Conservation (phyloP, 1,140 invertebrate genomes). For the Hylaeus volcanicus region DNA sequence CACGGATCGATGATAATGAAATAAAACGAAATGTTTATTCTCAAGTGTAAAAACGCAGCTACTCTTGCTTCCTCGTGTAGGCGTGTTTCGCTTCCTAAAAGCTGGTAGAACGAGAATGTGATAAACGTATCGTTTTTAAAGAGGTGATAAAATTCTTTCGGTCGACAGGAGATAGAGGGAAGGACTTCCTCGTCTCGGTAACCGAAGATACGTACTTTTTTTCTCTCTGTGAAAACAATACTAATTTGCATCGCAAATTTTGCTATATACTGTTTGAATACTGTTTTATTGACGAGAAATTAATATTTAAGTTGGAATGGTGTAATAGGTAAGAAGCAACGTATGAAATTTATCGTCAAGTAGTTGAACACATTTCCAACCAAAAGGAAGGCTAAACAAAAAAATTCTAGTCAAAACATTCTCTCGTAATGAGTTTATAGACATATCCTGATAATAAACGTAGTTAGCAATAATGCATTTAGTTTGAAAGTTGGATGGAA, state of each 20-base stretch:
- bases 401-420: too few species aligned
- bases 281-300: too few species aligned
- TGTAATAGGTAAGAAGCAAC: too few species aligned
- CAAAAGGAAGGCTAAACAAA: too few species aligned
- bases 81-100: conserved; percentile 30
- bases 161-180: background rate
- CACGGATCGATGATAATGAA: conserved; percentile 56
- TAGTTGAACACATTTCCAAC: too few species aligned
- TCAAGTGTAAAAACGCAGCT: conserved; percentile 34
- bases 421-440: too few species aligned
- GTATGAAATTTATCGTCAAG: too few species aligned
- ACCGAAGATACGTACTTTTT: background rate
- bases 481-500: too few species aligned
- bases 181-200: background rate
- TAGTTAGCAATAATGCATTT: too few species aligned
- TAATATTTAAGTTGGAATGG: too few species aligned
- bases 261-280: background rate
- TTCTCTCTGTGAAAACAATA: background rate
- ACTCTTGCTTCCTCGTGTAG: background rate
- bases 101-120: conserved; percentile 21
- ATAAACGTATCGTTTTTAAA: conserved; percentile 25
- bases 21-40: conserved; percentile 65
- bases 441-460: too few species aligned
- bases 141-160: conserved; percentile 7
- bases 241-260: conserved; percentile 30